phyloP scores from a whole-genome alignment of 2,113 vertebrate species.

The Cephalopholis sonnerati region DNA sequence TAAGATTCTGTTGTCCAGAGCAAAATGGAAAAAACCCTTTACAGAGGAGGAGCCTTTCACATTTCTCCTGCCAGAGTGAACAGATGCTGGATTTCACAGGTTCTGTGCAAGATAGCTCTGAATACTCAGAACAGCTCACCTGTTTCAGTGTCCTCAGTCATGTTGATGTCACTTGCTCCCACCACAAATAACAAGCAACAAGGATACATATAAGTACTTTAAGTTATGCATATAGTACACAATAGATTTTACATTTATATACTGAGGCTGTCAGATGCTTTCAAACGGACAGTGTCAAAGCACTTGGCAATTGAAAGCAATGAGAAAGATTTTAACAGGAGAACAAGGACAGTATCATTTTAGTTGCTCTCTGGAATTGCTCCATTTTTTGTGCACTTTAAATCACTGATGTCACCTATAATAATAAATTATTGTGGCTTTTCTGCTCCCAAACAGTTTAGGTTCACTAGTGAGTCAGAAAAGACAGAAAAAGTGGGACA shows the following conservation, averaged over 20 bases:
- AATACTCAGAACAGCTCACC: slow-evolving; percentile 39
- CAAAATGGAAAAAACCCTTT: not conserved
- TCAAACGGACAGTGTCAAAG: not conserved
- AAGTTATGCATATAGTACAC: not conserved
- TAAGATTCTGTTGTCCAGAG: not conserved
- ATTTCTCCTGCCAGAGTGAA: not conserved
- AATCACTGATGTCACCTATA: not conserved
- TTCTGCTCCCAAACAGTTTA: not conserved
- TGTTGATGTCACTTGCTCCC: slow-evolving; percentile 3
- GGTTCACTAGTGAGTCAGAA: not conserved
- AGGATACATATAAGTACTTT: not conserved
- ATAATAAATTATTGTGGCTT: not conserved
- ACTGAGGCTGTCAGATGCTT: not conserved
- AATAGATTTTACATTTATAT: not conserved
- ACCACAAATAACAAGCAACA: not conserved
- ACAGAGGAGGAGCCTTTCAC: not conserved
- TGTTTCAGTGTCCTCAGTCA: slow-evolving; percentile 11
- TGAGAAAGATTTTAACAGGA: not conserved
- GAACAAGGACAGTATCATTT: not conserved
- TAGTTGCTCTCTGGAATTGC: not conserved
- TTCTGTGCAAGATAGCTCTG: slow-evolving; percentile 23
- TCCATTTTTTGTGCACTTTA: not conserved
- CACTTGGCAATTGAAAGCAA: not conserved
- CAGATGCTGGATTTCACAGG: slow-evolving; percentile 73
- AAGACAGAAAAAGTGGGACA: not conserved